A percentile compares a stretch with the other conserved stretches of the same genome.
phyloP scores from a whole-genome alignment of 1,140 invertebrate species.

The Homalodisca vitripennis region DNA sequence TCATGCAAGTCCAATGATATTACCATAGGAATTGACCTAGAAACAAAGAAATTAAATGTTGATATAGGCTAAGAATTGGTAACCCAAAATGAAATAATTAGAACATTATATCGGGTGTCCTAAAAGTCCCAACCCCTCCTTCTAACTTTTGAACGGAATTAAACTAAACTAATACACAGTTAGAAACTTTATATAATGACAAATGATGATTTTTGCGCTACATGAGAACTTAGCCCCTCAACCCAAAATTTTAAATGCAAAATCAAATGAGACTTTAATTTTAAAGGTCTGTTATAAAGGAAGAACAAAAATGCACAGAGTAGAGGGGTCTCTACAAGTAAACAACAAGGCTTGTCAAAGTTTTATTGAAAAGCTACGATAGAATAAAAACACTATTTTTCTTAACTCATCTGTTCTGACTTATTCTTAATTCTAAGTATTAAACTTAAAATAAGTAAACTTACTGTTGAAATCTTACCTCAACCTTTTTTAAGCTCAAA shows the following conservation, averaged over 20 bases:
- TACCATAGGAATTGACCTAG: neutral
- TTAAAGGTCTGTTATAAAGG: neutral
- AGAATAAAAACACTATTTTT: neutral
- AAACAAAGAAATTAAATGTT: neutral
- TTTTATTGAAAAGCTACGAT: neutral
- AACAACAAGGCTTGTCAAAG: neutral
- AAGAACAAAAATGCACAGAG: neutral
- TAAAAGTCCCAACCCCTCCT: too few relatives aligned
- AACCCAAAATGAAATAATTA: neutral
- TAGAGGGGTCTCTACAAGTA: neutral
- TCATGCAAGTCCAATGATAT: neutral
- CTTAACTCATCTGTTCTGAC: too few relatives aligned
- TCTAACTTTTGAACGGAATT: too few relatives aligned
- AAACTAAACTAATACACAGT: too few relatives aligned
- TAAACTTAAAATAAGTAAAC: too few relatives aligned
- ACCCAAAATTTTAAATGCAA: too few relatives aligned
- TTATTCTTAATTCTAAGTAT: neutral
- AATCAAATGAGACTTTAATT: neutral
- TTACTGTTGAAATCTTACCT: too few relatives aligned
- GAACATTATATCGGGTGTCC: neutral
- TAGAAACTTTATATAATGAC: too few relatives aligned
- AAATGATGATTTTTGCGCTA: too few relatives aligned
- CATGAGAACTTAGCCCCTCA: too few relatives aligned
- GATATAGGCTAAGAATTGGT: neutral
- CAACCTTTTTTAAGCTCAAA: too few relatives aligned